Percentiles rank a stretch among this genome's conserved stretches.
These are phyloP conservation scores for Pterostichus madidus DNA, from an alignment of 2,888 invertebrate species.

Conservation along the genomic window DNA sequence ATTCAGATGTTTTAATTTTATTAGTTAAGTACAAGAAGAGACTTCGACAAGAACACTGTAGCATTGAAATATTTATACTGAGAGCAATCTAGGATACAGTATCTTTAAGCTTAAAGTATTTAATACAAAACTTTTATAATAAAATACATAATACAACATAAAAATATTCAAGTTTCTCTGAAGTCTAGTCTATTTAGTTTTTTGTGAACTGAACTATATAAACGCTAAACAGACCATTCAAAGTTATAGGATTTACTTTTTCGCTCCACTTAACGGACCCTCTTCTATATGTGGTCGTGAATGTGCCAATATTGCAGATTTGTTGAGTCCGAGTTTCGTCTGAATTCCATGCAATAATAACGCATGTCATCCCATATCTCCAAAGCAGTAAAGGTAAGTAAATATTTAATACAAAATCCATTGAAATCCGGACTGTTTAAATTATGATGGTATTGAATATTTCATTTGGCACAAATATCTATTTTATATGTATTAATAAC, in stretches of 20 bases:
- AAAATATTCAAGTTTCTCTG: constrained; percentile 16
- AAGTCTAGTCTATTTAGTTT: neutral
- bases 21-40: no score
- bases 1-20: no score
- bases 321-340: neutral
- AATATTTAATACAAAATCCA: neutral
- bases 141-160: neutral
- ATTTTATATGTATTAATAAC: no score
- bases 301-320: constrained; percentile 3
- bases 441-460: no score
- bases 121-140: neutral
- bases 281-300: constrained; percentile 1
- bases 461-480: no score
- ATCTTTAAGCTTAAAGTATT: no score
- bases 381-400: neutral
- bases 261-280: neutral
- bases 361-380: neutral
- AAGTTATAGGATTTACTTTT: neutral
- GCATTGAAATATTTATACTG: no score
- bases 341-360: neutral
- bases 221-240: constrained; percentile 26
- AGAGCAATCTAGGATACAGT: no score
- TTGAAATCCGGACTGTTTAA: no score
- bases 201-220: constrained; percentile 15
- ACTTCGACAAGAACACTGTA: no score